Conservation (phyloP, 2,797 vertebrate species). For the Artibeus jamaicensis region DNA sequence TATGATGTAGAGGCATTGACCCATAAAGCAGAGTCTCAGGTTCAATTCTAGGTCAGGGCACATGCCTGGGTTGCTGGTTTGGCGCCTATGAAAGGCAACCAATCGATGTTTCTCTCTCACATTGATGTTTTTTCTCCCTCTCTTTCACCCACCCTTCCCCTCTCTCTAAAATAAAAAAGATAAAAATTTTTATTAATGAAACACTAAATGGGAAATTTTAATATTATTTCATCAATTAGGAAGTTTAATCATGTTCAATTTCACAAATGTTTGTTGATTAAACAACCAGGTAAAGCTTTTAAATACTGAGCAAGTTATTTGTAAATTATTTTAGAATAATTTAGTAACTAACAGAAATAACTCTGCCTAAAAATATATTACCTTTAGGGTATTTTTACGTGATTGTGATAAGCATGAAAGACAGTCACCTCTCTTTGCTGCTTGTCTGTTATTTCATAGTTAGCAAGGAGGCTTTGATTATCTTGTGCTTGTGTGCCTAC, state of each 20-base stretch:
- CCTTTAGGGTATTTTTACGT: not conserved
- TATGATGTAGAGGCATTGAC: not conserved
- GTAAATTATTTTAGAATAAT: slow-evolving; percentile 17
- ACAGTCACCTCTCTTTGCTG: not conserved
- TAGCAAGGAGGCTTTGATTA: not conserved
- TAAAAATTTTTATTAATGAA: not conserved
- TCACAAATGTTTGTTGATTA: not conserved
- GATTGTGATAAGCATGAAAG: not conserved
- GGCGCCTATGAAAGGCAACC: too few relatives aligned
- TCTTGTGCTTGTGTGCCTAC: not conserved
- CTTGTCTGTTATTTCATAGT: slow-evolving; percentile 14
- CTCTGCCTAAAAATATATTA: not conserved
- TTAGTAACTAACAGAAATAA: slow-evolving; percentile 5
- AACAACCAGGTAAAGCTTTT: not conserved
- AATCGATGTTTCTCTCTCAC: too few relatives aligned
- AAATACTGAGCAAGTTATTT: not conserved
- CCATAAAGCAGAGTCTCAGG: too few relatives aligned
- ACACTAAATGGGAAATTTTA: not conserved
- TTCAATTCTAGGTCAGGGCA: too few relatives aligned
- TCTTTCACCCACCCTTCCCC: too few relatives aligned
- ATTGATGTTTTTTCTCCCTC: too few relatives aligned
- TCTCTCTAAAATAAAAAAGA: not conserved
- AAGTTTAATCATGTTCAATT: not conserved
- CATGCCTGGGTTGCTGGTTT: too few relatives aligned
- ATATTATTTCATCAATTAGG: not conserved